Base-by-base conservation (phyloP, 2,888 invertebrate genomes). In the Bombylius discolor region DNA sequence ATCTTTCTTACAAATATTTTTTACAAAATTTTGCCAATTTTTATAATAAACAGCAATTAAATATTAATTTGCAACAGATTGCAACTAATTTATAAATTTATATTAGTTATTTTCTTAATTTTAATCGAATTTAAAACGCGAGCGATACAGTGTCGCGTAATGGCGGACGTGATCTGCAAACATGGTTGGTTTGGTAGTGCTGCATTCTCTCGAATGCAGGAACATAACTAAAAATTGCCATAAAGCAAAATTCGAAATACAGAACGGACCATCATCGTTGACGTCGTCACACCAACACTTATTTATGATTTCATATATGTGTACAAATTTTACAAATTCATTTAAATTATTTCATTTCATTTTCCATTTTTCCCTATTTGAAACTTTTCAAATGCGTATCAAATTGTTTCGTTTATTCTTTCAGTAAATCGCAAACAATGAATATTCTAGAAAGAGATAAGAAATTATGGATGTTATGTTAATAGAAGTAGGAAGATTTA, bases 121-220 rank as follows among this genome's bases (percentile, higher is more conserved):
- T 48, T 46, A 50, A 42, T 49, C 42, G 44, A 36, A 49, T 31
- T 51, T 45, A 50, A 61, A 61, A 61, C 62, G 62, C 62, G 64
- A 63, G 62, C 59, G 60, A 64, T 63, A 61, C 61, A 62, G 60
- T 62, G 62, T 65, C 65, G 63, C 65, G 65, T 65, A 65, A 65
- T 66, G 65, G 65, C 64, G 64, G 65, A 64, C 59, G 62, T 59
- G 58, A 59, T 58, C 61, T 60, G 56, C 62, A 61, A 58, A 58
- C 62, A 61, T 61, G 56, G 47, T 57, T 57, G 58, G 51, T 51
- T 59, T 58, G 58, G 23, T 23, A 57, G 53, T 60, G 58, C 60
- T 60, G 60, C 61, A 61, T 62, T 61, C 59, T 58, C 57, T 62
- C 60, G 57, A 55, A 60, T 59, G 62, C 61, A 62, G 62, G 58